Evolutionary conservation across 1,140 invertebrate genomes (phyloP), one percentile per base, ranked within the genome.

Genomic region (Scaptomyza graminum): DNA sequence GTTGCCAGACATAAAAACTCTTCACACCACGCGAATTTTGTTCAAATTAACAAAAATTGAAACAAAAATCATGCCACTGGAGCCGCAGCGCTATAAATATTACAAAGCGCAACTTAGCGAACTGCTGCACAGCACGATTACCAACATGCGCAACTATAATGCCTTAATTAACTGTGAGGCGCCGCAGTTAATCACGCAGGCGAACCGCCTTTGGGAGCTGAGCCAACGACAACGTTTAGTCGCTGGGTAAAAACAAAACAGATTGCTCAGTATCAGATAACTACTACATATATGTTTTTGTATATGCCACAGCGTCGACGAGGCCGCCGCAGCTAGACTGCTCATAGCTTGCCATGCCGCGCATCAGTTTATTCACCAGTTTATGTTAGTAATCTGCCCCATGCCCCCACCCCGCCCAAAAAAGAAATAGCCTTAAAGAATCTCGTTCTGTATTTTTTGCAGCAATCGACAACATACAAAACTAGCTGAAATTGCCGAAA

Each of bases 121-220:
- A 2, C 34, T 37, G 0, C n/a, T 87, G 1, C 69, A 74, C 7
- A 55, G n/a, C 12, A 41, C 66, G n/a, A 41, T 44, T 8, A 13
- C 3, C 6, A 51, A 50, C 3, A 22, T 84, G n/a, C 59, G 57
- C 2, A 52, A 16, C 6, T 85, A 74, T 34, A 22, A 65, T 7
- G 13, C 8, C 2, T 11, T 41, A 16, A 7, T 65, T 8, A 18
- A n/a, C 28, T 12, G 12, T 12, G 52, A 34, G n/a, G 7, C 16
- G 28, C 56, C 52, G 18, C 34, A 50, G 0, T 44, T 85, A 0
- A 37, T 22, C 6, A 43, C 15, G 9, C 41, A 68, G n/a, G 56
- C 70, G 2, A 51, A 49, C 18, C 66, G 50, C 1, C 44, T 87
- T n/a, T 81, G 74, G 74, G 81, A 85, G 11, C 15, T 81, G 8